Percentiles rank a stretch among this genome's conserved stretches.
Evolutionary conservation across 1,140 invertebrate genomes (phyloP).

Genomic region (Drosophila oshimai): DNA sequence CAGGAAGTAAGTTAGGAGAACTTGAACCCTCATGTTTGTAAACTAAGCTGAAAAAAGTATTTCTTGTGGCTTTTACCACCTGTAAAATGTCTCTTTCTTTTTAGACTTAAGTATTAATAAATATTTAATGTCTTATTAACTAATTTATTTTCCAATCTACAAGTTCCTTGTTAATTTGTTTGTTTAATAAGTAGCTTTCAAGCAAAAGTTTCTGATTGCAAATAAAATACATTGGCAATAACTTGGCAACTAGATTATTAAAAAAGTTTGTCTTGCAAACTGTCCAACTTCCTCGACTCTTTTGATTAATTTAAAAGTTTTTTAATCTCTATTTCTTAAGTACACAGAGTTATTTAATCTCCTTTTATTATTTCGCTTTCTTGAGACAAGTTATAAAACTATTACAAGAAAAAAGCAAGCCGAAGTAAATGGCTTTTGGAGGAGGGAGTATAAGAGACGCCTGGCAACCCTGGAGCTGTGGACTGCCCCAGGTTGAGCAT

Average conservation of each 20-base stretch:
- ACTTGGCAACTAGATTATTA: not conserved
- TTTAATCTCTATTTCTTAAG: not conserved
- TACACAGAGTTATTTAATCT: not conserved
- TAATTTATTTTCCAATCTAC: too few species aligned
- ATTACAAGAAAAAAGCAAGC: not conserved
- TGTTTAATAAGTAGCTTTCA: too few species aligned
- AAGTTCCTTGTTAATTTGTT: too few species aligned
- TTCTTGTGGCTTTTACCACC: not conserved
- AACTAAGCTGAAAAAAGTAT: not conserved
- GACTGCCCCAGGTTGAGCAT: constrained; percentile 18
- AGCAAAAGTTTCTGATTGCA: not conserved
- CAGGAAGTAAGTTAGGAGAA: not conserved
- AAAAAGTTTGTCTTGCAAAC: not conserved
- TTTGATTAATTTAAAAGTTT: not conserved
- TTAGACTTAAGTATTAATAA: too few species aligned
- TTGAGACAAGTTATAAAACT: not conserved
- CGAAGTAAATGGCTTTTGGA: not conserved
- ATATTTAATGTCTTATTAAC: too few species aligned
- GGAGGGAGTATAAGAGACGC: not conserved
- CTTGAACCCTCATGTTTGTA: not conserved
- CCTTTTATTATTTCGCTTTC: not conserved
- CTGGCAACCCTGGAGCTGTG: constrained; percentile 26
- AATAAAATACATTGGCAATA: not conserved
- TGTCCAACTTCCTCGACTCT: not conserved
- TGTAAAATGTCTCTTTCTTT: not conserved